Base-by-base conservation (phyloP, 2,797 vertebrate species). In the Spheniscus humboldti region DNA sequence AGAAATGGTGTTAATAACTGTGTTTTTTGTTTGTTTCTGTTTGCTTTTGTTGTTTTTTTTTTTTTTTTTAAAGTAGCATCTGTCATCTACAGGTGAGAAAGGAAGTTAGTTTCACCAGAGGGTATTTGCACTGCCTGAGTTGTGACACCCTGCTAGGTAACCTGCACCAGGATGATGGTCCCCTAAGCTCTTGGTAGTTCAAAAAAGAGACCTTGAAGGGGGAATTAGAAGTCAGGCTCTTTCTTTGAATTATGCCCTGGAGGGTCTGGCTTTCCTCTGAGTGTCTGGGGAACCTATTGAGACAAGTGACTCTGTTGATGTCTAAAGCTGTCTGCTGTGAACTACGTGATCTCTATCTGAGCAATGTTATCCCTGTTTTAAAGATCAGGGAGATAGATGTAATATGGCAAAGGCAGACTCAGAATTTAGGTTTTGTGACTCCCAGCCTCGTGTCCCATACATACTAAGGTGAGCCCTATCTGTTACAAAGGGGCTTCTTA, bases 391-490 rank as follows among this genome's bases (percentile, higher is more conserved):
- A 71, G 28, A 2, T 1, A 56, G 30, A 16, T n/a, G 28, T 19
- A 22, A 7, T 19, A 6, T 18, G 37, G 55, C 11, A 28, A 69
- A 77, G 33, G 15, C 48, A 78, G 50, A 41, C 41, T 41, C 11
- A 18, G 41, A 39, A 52, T 69, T 79, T 7, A 13, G 20, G 15
- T 28, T 79, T 31, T 71, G 31, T 60, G 55, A 35, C 57, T 55
- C 22, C 37, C 71, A 76, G 7, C 19, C 13, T 56, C 0, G 0
- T 56, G 22, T 35, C 30, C 74, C 4, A 3, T 55, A 13, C 13
- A 1, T 6, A 4, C 22, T 56, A 64, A 30, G 68, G 7, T 0
- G 18, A 69, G 16, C 2, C 12, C 43, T n/a, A 0, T 2, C 39
- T 60, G 6, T 30, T 35, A 28, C 35, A 64, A 47, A 19, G 35